Conservation (phyloP, 2,888 invertebrate species). For the Spialia ferax region DNA sequence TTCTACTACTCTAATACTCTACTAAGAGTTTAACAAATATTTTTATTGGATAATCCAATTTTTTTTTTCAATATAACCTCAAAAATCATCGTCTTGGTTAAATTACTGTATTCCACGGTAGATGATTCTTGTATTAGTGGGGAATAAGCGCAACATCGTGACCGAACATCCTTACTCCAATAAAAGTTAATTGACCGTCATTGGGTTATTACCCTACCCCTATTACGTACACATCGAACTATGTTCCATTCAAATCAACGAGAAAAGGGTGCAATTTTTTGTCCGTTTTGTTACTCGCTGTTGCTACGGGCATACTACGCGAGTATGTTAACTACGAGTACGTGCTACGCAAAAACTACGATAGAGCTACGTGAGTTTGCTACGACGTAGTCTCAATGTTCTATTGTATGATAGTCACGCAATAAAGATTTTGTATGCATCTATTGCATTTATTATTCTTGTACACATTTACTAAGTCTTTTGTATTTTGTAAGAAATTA, state of each 20-base stretch:
- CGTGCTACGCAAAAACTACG: not conserved
- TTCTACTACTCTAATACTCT: no score
- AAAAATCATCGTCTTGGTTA: no score
- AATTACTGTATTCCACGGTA: no score
- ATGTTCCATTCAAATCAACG: constrained; percentile 2
- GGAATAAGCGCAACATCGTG: no score
- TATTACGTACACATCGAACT: not conserved
- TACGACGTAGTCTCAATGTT: not conserved
- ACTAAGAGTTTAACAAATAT: no score
- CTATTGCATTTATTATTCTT: no score
- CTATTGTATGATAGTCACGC: not conserved
- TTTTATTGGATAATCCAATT: no score
- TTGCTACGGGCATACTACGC: not conserved
- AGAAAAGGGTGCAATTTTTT: not conserved
- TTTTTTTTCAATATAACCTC: no score
- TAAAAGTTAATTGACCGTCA: not conserved
- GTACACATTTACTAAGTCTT: no score
- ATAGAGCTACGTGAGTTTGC: not conserved
- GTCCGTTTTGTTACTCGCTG: not conserved
- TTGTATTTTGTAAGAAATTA: no score
- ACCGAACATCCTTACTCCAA: not conserved
- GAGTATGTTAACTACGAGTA: not conserved
- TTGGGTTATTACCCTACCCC: not conserved
- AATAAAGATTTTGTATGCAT: no score
- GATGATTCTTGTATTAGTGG: no score